A percentile compares a stretch with the other conserved stretches of the same genome.
Evolutionary conservation across 2,797 vertebrate species (phyloP).

Genomic region (Eurystomus glaucurus): DNA sequence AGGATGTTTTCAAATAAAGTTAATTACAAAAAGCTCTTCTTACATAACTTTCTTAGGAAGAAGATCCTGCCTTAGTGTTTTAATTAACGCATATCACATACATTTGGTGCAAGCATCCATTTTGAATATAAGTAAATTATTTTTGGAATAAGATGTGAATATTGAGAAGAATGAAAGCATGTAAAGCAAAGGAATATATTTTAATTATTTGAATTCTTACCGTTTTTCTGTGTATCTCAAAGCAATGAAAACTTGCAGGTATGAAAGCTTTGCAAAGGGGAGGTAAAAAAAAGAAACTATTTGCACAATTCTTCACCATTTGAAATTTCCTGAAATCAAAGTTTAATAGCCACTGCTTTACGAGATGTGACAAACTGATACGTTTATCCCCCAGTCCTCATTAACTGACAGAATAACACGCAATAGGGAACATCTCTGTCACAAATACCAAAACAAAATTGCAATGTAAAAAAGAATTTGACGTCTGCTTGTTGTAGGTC

Average conservation of each 20-base stretch:
- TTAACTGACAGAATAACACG: conserved; percentile 58
- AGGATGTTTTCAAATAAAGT: background rate
- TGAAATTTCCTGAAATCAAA: conserved; percentile 33
- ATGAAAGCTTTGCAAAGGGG: background rate
- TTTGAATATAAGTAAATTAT: background rate
- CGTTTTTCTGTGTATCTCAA: background rate
- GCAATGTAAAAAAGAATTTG: conserved; percentile 66
- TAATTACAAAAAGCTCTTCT: background rate
- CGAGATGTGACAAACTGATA: conserved; percentile 70
- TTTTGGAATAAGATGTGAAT: background rate
- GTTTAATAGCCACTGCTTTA: conserved; percentile 74
- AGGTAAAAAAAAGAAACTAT: background rate
- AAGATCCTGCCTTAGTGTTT: background rate
- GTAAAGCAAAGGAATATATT: background rate
- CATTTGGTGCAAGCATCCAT: background rate
- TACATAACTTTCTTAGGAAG: background rate
- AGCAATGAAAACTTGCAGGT: background rate
- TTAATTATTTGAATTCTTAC: background rate
- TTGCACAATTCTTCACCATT: background rate
- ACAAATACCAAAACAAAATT: conserved; percentile 65
- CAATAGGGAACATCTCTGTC: conserved; percentile 43
- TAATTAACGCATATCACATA: background rate
- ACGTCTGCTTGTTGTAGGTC: conserved; percentile 68
- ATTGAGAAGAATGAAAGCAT: background rate
- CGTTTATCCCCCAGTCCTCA: conserved; percentile 68